phyloP scores from a whole-genome alignment of 2,888 invertebrate species.

The Drosophila emarginata region DNA sequence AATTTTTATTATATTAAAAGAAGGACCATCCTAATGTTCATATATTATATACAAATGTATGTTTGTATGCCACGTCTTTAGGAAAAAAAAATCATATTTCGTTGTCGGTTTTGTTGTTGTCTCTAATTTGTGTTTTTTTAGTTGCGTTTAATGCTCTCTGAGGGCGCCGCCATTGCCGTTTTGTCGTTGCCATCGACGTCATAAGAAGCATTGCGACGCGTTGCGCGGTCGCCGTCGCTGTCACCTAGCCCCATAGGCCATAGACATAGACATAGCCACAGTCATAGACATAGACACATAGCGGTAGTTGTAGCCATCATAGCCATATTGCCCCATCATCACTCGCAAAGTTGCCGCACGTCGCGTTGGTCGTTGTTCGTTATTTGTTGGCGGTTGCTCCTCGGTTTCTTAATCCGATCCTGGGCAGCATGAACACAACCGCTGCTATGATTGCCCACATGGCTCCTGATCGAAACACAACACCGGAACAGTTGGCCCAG shows the following conservation, averaged over 20 bases:
- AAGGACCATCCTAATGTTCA: conserved; percentile 24
- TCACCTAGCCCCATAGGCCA: conserved; percentile 8
- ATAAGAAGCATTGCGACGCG: conserved; percentile 31
- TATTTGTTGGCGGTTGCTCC: background rate
- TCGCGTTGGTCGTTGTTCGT: conserved; percentile 47
- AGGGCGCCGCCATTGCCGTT: conserved; percentile 51
- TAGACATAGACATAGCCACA: conserved; percentile 11
- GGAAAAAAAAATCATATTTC: conserved; percentile 60
- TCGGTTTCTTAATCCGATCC: conserved; percentile 25
- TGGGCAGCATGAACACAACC: conserved; percentile 49
- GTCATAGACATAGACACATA: conserved; percentile 1
- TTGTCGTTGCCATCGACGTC: conserved; percentile 32
- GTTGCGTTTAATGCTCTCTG: conserved; percentile 72
- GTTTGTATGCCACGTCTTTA: conserved; percentile 49
- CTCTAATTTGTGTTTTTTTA: conserved; percentile 65
- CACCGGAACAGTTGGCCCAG: conserved; percentile 77
- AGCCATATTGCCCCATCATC: conserved; percentile 39
- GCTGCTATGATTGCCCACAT: conserved; percentile 67
- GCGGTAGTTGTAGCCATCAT: conserved; percentile 26
- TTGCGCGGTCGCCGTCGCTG: conserved; percentile 17
- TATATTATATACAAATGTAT: background rate
- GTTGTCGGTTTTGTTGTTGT: conserved; percentile 35
- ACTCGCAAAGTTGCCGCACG: conserved; percentile 60
- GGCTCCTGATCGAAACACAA: conserved; percentile 67
- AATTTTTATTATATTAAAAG: too few species aligned